Conservation (phyloP, 2,797 vertebrate species). For the Falco peregrinus region DNA sequence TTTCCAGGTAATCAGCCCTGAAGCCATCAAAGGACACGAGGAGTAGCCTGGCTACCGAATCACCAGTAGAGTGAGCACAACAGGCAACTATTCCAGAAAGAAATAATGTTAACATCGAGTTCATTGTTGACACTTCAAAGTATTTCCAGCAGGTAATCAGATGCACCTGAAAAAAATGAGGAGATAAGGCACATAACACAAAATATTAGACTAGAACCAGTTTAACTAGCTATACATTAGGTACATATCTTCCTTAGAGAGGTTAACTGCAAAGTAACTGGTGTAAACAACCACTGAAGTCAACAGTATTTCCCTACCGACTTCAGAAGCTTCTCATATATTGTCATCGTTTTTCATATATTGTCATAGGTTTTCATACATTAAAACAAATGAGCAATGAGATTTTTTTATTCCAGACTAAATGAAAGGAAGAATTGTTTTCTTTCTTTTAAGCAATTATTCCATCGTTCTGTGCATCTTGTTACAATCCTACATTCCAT, state of each 20-base stretch:
- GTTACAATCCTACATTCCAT: not conserved
- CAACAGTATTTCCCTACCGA: not conserved
- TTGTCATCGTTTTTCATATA: not conserved
- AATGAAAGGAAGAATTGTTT: not conserved
- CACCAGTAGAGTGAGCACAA: constrained; percentile 13
- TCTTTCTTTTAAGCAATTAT: not conserved
- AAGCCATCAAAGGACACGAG: constrained; percentile 97
- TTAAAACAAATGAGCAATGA: not conserved
- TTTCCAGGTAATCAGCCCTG: constrained; percentile 90
- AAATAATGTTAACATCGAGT: not conserved
- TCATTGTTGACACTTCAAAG: constrained; percentile 51
- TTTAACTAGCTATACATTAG: not conserved
- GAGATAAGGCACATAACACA: not conserved
- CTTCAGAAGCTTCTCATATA: not conserved
- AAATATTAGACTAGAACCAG: not conserved
- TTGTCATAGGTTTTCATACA: not conserved
- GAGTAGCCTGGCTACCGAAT: constrained; percentile 75
- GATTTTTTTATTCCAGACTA: not conserved
- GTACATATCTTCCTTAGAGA: not conserved
- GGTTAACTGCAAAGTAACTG: not conserved
- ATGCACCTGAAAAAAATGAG: constrained; percentile 56
- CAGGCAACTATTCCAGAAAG: constrained; percentile 49
- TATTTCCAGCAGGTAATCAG: not conserved
- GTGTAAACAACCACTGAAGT: not conserved
- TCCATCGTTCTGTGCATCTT: not conserved